phyloP scores from a whole-genome alignment of 2,888 invertebrate species.

The Drosophila paranaensis region DNA sequence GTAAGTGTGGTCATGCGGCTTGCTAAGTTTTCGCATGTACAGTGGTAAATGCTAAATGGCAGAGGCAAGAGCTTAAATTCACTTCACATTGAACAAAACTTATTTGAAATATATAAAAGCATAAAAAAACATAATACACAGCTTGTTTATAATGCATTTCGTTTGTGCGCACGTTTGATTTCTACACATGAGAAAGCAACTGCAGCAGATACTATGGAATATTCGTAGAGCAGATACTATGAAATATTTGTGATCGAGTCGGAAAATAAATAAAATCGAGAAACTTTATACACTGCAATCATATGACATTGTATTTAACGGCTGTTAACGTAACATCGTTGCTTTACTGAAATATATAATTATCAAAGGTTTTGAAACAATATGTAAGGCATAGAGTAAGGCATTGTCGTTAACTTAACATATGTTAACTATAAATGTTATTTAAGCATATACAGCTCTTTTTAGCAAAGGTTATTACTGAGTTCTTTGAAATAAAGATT shows the following conservation, averaged over 20 bases:
- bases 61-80: slow-evolving; percentile 63
- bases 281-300: neutral
- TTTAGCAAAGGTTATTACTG: neutral
- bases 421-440: no score
- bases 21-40: slow-evolving; percentile 51
- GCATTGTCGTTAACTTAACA: neutral
- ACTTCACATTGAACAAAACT: slow-evolving; percentile 61
- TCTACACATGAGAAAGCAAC: slow-evolving; percentile 2
- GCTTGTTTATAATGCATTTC: slow-evolving; percentile 56
- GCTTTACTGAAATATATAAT: neutral
- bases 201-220: slow-evolving; percentile 1
- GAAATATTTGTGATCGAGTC: neutral
- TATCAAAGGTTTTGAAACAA: neutral
- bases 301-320: neutral
- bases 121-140: neutral
- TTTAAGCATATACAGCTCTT: no score
- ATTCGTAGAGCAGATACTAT: no score
- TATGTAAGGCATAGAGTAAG: neutral
- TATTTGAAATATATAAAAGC: slow-evolving; percentile 45
- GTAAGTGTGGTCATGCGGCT: slow-evolving; percentile 35
- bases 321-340: neutral
- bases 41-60: slow-evolving; percentile 13
- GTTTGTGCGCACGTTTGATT: slow-evolving; percentile 8
- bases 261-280: neutral
- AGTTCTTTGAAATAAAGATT: neutral